These are phyloP conservation scores for Myathropa florea DNA, from an alignment of 2,888 invertebrate genomes.

Conservation along the genomic window DNA sequence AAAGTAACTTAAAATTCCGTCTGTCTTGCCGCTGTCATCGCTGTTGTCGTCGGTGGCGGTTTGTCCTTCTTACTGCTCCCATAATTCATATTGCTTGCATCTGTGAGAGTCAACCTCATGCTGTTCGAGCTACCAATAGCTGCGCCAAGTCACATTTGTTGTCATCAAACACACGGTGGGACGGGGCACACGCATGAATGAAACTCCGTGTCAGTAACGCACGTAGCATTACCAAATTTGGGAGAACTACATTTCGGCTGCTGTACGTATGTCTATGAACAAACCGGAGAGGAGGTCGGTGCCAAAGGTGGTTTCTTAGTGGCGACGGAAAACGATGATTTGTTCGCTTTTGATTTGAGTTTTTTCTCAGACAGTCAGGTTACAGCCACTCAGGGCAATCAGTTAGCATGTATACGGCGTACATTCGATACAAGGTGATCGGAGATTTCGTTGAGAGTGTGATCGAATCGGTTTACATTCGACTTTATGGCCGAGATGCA, in stretches of 20 bases:
- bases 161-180: conserved; percentile 26
- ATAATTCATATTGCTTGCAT: conserved; percentile 49
- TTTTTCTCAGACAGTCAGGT: conserved; percentile 29
- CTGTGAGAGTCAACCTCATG: background rate
- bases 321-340: conserved; percentile 36
- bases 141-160: conserved; percentile 38
- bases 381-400: conserved; percentile 15
- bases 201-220: conserved; percentile 55
- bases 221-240: conserved; percentile 67
- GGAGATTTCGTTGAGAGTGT: conserved; percentile 46
- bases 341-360: conserved; percentile 37
- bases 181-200: conserved; percentile 53
- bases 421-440: conserved; percentile 67
- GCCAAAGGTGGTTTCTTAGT: conserved; percentile 34
- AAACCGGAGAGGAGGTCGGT: background rate
- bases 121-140: conserved; percentile 21
- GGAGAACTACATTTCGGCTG: conserved; percentile 57
- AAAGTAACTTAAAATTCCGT: conserved; percentile 43
- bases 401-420: conserved; percentile 56
- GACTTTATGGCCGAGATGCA: conserved; percentile 4
- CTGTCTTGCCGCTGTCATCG: conserved; percentile 38
- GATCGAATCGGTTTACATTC: conserved; percentile 25
- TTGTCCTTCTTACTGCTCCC: conserved; percentile 57
- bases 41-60: conserved; percentile 20
- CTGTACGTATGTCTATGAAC: background rate